phyloP scores from a whole-genome alignment of 2,113 vertebrate species.

The Brachionichthys hirsutus region DNA sequence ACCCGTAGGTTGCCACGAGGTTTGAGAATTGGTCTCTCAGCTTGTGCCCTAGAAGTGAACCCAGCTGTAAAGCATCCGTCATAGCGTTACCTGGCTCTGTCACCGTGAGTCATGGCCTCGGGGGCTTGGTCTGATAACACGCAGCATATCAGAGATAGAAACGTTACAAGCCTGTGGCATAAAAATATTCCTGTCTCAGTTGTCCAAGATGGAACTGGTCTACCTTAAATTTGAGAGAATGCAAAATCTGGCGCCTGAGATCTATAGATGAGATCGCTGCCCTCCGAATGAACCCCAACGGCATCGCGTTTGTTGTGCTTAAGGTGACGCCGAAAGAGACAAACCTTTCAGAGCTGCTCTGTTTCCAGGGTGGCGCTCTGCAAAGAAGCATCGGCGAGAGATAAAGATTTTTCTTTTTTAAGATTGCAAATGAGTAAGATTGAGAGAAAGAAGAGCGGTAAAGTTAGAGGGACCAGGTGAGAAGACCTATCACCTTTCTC shows the following conservation, averaged over 20 bases:
- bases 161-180: slow-evolving; percentile 16
- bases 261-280: slow-evolving; percentile 11
- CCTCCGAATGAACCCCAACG: slow-evolving; percentile 25
- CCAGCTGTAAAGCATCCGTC: slow-evolving; percentile 42
- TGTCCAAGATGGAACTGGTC: slow-evolving; percentile 5
- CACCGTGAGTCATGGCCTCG: slow-evolving; percentile 34
- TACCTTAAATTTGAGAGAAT: neutral
- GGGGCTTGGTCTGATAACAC: slow-evolving; percentile 29
- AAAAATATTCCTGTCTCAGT: slow-evolving; percentile 10
- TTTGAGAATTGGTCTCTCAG: slow-evolving; percentile 24
- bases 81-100: slow-evolving; percentile 53
- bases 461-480: slow-evolving; percentile 10
- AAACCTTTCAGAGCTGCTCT: neutral
- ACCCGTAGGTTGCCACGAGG: neutral
- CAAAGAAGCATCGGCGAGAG: neutral
- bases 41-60: slow-evolving; percentile 40
- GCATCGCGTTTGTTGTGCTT: slow-evolving; percentile 14
- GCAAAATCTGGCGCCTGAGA: slow-evolving; percentile 4
- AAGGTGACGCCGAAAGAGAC: neutral
- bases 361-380: slow-evolving; percentile 47
- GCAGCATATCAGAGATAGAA: slow-evolving; percentile 25
- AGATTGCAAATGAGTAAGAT: too few relatives aligned
- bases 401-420: too few relatives aligned
- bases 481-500: slow-evolving; percentile 38
- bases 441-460: slow-evolving; percentile 20